phyloP scores from a whole-genome alignment of 2,888 invertebrate genomes.

The Yponomeuta evonymella region DNA sequence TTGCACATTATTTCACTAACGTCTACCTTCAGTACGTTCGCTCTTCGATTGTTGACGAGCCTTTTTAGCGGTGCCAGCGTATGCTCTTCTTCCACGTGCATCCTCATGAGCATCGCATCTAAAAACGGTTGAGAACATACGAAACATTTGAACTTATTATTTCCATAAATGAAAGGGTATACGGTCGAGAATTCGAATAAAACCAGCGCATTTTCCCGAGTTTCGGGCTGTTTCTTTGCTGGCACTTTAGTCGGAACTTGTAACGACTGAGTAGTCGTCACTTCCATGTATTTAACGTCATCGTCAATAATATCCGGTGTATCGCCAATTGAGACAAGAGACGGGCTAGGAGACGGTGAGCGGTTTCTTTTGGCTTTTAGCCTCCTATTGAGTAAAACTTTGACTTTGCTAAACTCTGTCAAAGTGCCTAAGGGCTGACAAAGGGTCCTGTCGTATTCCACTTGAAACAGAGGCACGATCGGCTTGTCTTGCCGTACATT shows the following conservation, averaged over 20 bases:
- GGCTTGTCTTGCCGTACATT: conserved; percentile 28
- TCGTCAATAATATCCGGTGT: conserved; percentile 13
- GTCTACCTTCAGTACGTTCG: conserved; percentile 62
- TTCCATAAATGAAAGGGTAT: conserved; percentile 64
- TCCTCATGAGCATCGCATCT: conserved; percentile 46
- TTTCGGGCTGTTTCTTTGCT: conserved; percentile 39
- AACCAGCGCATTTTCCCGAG: conserved; percentile 54
- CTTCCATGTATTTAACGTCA: neutral
- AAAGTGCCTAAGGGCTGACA: conserved; percentile 65
- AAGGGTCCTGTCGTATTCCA: conserved; percentile 61
- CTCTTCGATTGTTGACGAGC: conserved; percentile 56
- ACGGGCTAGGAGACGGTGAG: conserved; percentile 47
- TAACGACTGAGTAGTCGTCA: too few species aligned
- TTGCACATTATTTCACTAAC: conserved; percentile 56
- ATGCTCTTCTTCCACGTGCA: conserved; percentile 54
- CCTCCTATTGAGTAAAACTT: conserved; percentile 20
- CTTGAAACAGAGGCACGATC: conserved; percentile 66
- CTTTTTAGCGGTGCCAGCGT: conserved; percentile 53
- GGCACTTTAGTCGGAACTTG: neutral
- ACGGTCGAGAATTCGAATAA: conserved; percentile 63
- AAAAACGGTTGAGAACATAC: conserved; percentile 60
- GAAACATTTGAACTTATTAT: conserved; percentile 67
- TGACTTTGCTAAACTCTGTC: conserved; percentile 50
- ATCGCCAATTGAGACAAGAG: conserved; percentile 36
- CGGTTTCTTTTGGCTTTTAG: conserved; percentile 23